phyloP scores from a whole-genome alignment of 2,888 invertebrate genomes.

The Standfussiana lucernea region DNA sequence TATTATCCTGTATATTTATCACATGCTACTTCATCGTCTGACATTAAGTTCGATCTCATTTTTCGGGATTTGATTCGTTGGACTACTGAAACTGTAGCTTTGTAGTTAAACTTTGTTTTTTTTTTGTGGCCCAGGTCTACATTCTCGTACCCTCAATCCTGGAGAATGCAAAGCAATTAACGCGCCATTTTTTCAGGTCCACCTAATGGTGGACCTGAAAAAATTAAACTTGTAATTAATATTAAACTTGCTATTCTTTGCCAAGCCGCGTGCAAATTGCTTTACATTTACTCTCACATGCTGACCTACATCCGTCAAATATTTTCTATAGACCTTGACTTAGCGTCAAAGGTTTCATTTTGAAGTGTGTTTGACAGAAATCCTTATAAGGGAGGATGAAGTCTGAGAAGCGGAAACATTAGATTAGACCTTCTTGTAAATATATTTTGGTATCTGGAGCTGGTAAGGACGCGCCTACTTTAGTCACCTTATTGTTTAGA shows the following conservation, averaged over 20 bases:
- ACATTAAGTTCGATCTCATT: background rate
- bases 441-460: background rate
- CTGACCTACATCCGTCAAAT: slow-evolving; percentile 37
- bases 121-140: background rate
- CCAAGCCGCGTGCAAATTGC: slow-evolving; percentile 32
- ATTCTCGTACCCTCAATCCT: slow-evolving; percentile 7
- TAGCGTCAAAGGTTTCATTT: slow-evolving; percentile 23
- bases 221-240: too few relatives aligned
- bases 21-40: background rate
- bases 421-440: background rate
- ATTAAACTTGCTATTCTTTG: slow-evolving; percentile 46
- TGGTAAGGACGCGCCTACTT: background rate
- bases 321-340: slow-evolving; percentile 29
- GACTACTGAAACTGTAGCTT: background rate
- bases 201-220: too few relatives aligned
- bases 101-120: background rate
- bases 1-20: too few relatives aligned
- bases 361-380: slow-evolving; percentile 32
- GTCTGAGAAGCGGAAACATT: slow-evolving; percentile 26
- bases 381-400: slow-evolving; percentile 22
- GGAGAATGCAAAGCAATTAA: slow-evolving; percentile 39
- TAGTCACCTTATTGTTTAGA: too few relatives aligned
- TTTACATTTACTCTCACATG: slow-evolving; percentile 14
- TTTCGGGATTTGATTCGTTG: background rate
- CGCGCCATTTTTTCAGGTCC: slow-evolving; percentile 9